Evolutionary conservation across 2,888 invertebrate genomes (phyloP).

Genomic region (Eudemis profundana): DNA sequence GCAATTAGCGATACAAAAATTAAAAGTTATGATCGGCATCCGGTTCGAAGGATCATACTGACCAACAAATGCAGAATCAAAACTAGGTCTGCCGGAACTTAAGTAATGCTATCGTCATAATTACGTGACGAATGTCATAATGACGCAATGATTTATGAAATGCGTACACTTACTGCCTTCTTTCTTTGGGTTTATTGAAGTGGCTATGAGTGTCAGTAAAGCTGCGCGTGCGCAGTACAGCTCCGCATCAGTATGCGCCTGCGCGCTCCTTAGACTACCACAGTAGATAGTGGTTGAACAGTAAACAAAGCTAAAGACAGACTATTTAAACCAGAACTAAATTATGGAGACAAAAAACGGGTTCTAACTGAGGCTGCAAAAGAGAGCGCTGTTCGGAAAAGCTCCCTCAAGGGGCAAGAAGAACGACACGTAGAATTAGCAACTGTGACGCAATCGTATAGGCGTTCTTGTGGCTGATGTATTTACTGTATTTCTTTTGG

Average conservation of each 20-base stretch:
- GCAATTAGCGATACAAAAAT: no score
- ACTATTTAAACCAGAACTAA: no score
- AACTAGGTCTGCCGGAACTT: slow-evolving; percentile 6
- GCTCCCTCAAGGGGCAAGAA: no score
- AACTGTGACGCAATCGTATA: no score
- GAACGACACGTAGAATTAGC: no score
- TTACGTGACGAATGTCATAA: neutral
- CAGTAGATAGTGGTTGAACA: slow-evolving; percentile 12
- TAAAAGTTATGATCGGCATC: neutral
- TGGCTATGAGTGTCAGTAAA: slow-evolving; percentile 60
- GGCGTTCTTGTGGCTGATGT: no score
- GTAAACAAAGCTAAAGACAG: no score
- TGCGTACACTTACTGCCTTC: neutral
- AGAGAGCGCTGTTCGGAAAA: no score
- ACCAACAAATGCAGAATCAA: neutral
- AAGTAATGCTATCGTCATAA: neutral
- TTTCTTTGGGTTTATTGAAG: neutral
- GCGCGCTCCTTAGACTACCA: slow-evolving; percentile 58
- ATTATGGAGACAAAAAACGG: no score
- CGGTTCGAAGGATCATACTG: neutral
- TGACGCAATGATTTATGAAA: slow-evolving; percentile 5
- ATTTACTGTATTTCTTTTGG: no score
- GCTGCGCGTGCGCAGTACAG: slow-evolving; percentile 69
- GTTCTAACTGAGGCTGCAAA: no score
- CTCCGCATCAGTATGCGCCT: slow-evolving; percentile 79